Base-by-base conservation (phyloP, 2,113 vertebrate genomes). In the Equus quagga region DNA sequence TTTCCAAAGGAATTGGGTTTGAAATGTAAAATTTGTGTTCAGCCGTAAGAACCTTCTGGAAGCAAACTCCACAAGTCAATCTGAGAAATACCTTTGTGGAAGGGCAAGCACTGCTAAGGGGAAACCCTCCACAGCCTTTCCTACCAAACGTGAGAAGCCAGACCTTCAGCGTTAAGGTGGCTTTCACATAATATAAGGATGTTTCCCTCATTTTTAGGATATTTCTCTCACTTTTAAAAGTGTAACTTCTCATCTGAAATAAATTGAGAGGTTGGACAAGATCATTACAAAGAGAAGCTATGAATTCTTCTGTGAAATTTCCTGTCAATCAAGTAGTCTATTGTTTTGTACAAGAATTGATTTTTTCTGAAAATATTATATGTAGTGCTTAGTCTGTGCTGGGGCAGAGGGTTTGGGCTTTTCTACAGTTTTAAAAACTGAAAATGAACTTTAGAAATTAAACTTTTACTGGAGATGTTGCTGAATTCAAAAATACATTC, bases 1-100 rank as follows among this genome's bases (percentile, higher is more conserved):
- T 87, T 96, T 93, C 36, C 46, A 62, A 94, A 65, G 89, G 96
- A 93, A 97, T 91, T 78, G 89, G 60, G 33, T 95, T 97, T 70
- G 69, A 97, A 98, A 76, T 83, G 85, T 96, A 93, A 98, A 96
- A 94, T n/a, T 96, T 97, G 91, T 96, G 49, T 96, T 88, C 75
- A 73, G 36, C n/a, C 81, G 31, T 90, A 65, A 97, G 60, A 96
- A 76, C 18, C 93, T 96, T 90, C 95, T 96, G 69, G 41, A 95
- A 95, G 78, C 58, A 97, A 94, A 85, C 31, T n/a, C 64, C 64
- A 65, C 65, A 2, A 96, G 72, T 76, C 81, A 91, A 8, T 51
- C 65, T 78, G 44, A 93, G 87, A 95, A 28, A 2, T 89, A 81
- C 33, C 56, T 91, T 80, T 84, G 70, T 96, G 64, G 95, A 97